These are phyloP conservation scores for Hybos culiciformis DNA, from an alignment of 2,888 invertebrate genomes.

Conservation along the genomic window DNA sequence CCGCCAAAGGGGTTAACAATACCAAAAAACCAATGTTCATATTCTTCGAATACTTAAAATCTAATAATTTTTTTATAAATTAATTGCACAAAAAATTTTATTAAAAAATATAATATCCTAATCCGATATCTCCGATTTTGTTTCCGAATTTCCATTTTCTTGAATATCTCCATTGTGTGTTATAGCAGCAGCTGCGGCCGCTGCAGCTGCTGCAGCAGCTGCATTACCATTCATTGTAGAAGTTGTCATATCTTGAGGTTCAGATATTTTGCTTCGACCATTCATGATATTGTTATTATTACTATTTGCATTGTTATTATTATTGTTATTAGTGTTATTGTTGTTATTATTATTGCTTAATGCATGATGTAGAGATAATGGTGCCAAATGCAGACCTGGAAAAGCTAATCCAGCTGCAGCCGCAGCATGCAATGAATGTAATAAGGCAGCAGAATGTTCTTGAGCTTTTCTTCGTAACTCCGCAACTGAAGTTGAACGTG, in stretches of 20 bases:
- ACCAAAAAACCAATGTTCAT: too few relatives aligned
- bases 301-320: conserved; percentile 27
- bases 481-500: conserved; percentile 75
- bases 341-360: conserved; percentile 20
- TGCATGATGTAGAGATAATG: conserved; percentile 34
- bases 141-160: background rate
- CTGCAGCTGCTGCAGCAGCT: conserved; percentile 12
- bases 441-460: conserved; percentile 81
- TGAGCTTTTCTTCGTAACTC: conserved; percentile 86
- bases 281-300: conserved; percentile 14
- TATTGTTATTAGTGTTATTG: conserved; percentile 15
- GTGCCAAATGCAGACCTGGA: conserved; percentile 38
- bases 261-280: conserved; percentile 13
- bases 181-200: conserved; percentile 19
- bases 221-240: conserved; percentile 32
- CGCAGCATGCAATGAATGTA: conserved; percentile 53
- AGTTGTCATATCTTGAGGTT: conserved; percentile 34
- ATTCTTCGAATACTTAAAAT: too few relatives aligned
- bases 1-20: too few relatives aligned
- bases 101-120: too few relatives aligned
- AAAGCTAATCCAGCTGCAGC: conserved; percentile 37
- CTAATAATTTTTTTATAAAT: too few relatives aligned
- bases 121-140: too few relatives aligned
- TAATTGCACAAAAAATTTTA: background rate
- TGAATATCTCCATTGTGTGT: conserved; percentile 17